Base-by-base conservation (phyloP, 1,140 invertebrate genomes). In the Melipona quadrifasciata region DNA sequence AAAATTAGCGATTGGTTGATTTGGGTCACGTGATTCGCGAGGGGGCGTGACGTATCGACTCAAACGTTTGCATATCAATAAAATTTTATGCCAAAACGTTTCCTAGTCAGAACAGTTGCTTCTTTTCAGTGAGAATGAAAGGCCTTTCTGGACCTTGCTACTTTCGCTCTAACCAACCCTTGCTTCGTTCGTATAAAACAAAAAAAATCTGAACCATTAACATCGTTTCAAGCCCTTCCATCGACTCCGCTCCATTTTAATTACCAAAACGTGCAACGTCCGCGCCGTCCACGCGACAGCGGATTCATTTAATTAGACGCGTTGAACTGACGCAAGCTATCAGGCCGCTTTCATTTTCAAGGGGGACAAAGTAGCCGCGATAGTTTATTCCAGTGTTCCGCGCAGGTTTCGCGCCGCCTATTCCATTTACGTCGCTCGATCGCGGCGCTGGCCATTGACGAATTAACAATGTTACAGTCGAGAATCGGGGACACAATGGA, bases 371-470 rank as follows among this genome's bases (percentile, higher is more conserved):
- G 70, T 53, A 21, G 55, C 4, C 24, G 4, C 21, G 64, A 51
- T 47, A 47, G 8, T 72, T 70, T 70, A 72, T 47, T 80, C 47
- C 8, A 80, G 39, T 10, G 39, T 47, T 47, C 6, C 6, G 8
- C 39, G 39, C 39, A 0, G 8, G 39, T 21, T n/a, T 31, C 17
- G 8, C n/a, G 21, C 12, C 64, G 17, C n/a, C 70, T 53, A 73
- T 73, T 87, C 73, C 74, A 87, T 83, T 86, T 79, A 78, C 58
- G 84, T 67, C 58, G 70, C 51, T 65, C 74, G 85, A 86, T 72
- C 34, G 12, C 8, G 39, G 39, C 39, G 53, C 64, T 8, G 11
- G 55, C 76, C 75, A 85, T 47, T 12, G 57, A 21, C 14, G 77
- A 27, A 80, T 75, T 12, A 24, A 39, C 47, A 55, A 24, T 51